phyloP scores from a whole-genome alignment of 2,113 vertebrate species.

The Zootoca vivipara region DNA sequence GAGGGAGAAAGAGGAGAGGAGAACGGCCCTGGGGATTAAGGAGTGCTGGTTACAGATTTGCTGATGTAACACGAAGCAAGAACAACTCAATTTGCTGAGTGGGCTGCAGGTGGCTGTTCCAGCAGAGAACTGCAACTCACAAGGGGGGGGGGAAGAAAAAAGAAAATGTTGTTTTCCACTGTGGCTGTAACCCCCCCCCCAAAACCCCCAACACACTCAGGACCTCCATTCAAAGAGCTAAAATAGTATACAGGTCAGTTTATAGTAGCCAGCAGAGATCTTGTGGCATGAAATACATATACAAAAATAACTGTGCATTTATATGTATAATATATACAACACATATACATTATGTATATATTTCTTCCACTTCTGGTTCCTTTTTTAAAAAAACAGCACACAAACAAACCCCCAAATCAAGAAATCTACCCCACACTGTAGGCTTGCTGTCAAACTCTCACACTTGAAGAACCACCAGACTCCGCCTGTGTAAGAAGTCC shows the following conservation, averaged over 20 bases:
- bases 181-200: too few species aligned
- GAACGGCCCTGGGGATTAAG: too few species aligned
- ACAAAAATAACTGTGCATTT: slow-evolving; percentile 44
- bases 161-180: background rate
- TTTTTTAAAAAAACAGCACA: background rate
- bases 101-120: too few species aligned
- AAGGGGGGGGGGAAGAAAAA: rapidly evolving
- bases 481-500: background rate
- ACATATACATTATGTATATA: slow-evolving; percentile 29
- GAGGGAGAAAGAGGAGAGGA: background rate
- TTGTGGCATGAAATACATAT: background rate
- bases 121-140: background rate
- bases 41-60: background rate
- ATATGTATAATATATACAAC: slow-evolving; percentile 28
- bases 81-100: background rate
- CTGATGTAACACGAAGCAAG: background rate
- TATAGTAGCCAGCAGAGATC: background rate
- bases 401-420: background rate
- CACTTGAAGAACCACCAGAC: background rate
- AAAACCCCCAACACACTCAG: background rate
- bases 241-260: slow-evolving; percentile 8
- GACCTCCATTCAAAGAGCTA: background rate
- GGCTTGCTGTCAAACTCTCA: background rate
- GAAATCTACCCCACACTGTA: background rate
- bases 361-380: background rate